Base-by-base conservation (phyloP, 2,797 vertebrate species). In the Phalloptychus januarius region DNA sequence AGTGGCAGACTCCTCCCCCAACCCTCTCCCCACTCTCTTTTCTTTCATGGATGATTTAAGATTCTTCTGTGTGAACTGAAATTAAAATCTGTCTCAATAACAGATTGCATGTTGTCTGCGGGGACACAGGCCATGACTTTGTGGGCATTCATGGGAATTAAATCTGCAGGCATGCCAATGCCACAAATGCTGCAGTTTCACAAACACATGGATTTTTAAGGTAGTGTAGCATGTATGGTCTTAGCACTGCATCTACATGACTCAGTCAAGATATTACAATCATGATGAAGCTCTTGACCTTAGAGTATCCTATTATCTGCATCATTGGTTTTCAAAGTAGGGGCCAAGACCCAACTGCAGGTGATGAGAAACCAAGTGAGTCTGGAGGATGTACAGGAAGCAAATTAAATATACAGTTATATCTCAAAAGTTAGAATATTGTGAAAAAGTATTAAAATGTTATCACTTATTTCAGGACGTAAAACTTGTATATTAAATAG, bases 1-100 rank as follows among this genome's bases (percentile, higher is more conserved):
- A 93, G 83, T 38, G 48, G 61, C 31, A 93, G 89, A 86, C 94
- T 94, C 93, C 95, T 83, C 92, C 91, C 74, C 74, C 65, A 54
- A 0, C 46, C 61, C 79, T 82, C 71, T 75, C 86, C 76, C 33
- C 71, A 45, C 50, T 36, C 75, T 15, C 31, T 36, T 38, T 36
- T 58, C 50, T 74, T 86, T 81, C 83, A 79, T 75, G 85, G 82
- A 83, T 92, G 86, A 86, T 89, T 83, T 82, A 74, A 76, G 83
- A 80, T 84, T 86, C 33, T 58, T 83, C 75, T 67, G 75, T 80
- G 74, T 58, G 74, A 79, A 77, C 54, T 58, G 75, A 84, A 79
- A 77, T 65, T 74, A 52, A 79, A 83, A 79, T 40, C 33, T 61
- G 70, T 71, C 40, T 63, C 78, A 71, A 23, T 73, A 74, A 58